Conservation (phyloP, 2,888 invertebrate species). For the Cosmia pyralina region DNA sequence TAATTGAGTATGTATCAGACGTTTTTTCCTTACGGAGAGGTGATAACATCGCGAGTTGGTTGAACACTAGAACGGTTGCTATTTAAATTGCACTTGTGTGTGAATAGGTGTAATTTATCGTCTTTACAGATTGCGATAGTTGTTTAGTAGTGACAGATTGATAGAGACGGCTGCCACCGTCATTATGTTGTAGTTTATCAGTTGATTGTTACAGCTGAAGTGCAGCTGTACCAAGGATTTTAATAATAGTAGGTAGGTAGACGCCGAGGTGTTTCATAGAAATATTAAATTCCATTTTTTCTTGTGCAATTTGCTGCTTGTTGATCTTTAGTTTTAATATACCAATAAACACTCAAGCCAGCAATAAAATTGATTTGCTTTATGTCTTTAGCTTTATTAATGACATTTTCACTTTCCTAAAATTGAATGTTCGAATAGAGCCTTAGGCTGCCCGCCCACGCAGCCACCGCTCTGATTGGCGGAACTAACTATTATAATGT, state of each 20-base stretch:
- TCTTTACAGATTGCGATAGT: slow-evolving; percentile 29
- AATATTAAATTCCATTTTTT: slow-evolving; percentile 4
- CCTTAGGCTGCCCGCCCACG: not conserved
- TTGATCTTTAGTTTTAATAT: not conserved
- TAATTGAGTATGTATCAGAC: slow-evolving; percentile 36
- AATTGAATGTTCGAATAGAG: slow-evolving; percentile 7
- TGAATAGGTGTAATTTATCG: slow-evolving; percentile 49
- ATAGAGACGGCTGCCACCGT: slow-evolving; percentile 21
- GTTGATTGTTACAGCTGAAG: slow-evolving; percentile 24
- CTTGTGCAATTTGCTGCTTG: not conserved
- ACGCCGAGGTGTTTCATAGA: not conserved
- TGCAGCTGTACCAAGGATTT: slow-evolving; percentile 2
- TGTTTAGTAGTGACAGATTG: slow-evolving; percentile 44
- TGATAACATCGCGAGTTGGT: slow-evolving; percentile 29
- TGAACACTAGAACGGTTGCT: slow-evolving; percentile 10
- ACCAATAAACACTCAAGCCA: not conserved
- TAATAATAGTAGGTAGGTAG: not conserved
- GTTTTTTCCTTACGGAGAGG: slow-evolving; percentile 30
- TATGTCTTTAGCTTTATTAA: not conserved
- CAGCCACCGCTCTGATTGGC: slow-evolving; percentile 10
- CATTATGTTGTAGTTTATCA: slow-evolving; percentile 28
- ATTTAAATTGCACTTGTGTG: slow-evolving; percentile 28
- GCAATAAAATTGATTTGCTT: not conserved
- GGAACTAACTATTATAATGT: slow-evolving; percentile 18
- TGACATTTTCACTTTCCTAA: not conserved